Evolutionary conservation across 2,797 vertebrate genomes (phyloP), one percentile per base, ranked within the genome.

Genomic region (Nyctalus aviator): DNA sequence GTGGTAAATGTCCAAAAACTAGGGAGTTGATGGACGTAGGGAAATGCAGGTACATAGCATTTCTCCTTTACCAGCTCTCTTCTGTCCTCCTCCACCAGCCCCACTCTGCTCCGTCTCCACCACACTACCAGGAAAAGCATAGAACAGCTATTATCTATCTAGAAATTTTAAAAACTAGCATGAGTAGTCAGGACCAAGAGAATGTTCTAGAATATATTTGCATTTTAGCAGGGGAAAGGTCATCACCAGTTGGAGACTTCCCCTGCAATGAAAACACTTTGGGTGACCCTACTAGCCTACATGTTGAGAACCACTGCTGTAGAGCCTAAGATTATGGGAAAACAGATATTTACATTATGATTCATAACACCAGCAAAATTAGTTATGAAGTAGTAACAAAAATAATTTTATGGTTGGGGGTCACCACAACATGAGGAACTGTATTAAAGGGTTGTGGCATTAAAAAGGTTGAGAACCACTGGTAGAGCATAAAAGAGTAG

Each of bases 11-110:
- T 13, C 46, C 46, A 27, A 41, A 12, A 25, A 35, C 41, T 1
- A 53, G 0, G 30, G 30, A 53, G 0, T 0, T 13, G 5, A 8
- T 41, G 27, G 57, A 11, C 14, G 6, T 2, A 64, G 20, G 69
- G 55, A 21, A 5, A 50, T 2, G 10, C 7, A 44, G 6, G 46
- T 23, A 21, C 48, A 62, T 8, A 46, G 3, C 27, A 3, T 77
- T 66, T 85, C 44, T 59, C 35, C 27, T 59, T 32, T 3, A 4
- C 44, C 21, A 30, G n/a, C 11, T 15, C 55, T 53, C 27, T 66
- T 64, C 48, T 10, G 14, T 9, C 35, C 6, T 41, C 21, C 21
- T 72, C 64, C n/a, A 3, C 30, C 46, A 77, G 37, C 14, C 23
- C 41, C 21, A 15, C 17, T 17, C 46, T 53, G 44, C 41, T 78